Evolutionary conservation across 2,113 vertebrate genomes (phyloP).

Genomic region (Reinhardtius hippoglossoides): DNA sequence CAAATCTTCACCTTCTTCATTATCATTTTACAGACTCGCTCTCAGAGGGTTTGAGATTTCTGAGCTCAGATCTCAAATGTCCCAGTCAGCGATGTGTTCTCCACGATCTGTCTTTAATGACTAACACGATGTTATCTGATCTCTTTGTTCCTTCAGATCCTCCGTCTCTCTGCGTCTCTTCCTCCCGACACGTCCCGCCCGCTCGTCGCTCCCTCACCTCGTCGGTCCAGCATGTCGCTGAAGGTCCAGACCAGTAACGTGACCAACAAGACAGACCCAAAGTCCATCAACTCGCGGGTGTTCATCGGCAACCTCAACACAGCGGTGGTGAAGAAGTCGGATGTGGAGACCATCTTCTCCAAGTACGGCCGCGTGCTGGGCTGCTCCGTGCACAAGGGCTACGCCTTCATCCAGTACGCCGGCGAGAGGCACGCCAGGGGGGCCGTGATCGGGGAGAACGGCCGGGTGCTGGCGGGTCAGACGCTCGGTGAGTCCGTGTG

Average conservation of each 20-base stretch:
- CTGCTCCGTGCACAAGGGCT: conserved; percentile 86
- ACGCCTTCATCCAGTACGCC: conserved; percentile 94
- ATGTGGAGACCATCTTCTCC: conserved; percentile 94
- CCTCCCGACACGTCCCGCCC: conserved; percentile 18
- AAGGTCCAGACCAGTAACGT: conserved; percentile 95
- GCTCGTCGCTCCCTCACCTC: not conserved
- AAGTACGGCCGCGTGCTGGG: conserved; percentile 93
- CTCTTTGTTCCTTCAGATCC: conserved; percentile 18
- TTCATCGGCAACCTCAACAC: conserved; percentile 98
- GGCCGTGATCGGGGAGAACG: conserved; percentile 93
- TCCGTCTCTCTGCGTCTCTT: not conserved
- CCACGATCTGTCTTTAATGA: not conserved
- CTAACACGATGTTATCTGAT: not conserved
- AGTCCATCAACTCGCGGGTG: conserved; percentile 94
- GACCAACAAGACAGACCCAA: conserved; percentile 97
- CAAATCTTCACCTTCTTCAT: too few species aligned
- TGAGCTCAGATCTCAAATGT: too few species aligned
- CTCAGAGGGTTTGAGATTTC: too few species aligned
- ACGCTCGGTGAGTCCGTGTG: conserved; percentile 84
- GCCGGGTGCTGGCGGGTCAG: conserved; percentile 91
- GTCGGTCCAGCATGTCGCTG: conserved; percentile 83
- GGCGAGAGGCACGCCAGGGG: conserved; percentile 91
- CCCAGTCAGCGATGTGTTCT: too few species aligned
- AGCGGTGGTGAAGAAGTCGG: conserved; percentile 92
- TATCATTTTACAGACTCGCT: too few species aligned